These are phyloP conservation scores for Xanthorhoe spadicearia DNA, from an alignment of 2,888 invertebrate genomes.

Conservation along the genomic window DNA sequence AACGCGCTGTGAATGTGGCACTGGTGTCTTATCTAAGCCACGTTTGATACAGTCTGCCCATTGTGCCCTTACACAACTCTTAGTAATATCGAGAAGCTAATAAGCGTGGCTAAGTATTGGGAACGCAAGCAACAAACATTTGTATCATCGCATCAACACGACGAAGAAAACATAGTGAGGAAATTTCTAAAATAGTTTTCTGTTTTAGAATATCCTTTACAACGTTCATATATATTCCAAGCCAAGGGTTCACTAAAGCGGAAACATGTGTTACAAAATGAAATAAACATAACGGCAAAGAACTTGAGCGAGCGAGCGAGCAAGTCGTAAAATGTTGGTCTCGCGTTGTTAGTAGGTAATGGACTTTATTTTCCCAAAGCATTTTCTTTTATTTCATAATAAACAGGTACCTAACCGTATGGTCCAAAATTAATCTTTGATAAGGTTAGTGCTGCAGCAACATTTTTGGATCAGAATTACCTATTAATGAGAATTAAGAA, in stretches of 20 bases:
- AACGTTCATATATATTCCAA: not conserved
- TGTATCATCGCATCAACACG: too few relatives aligned
- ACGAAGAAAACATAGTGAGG: too few relatives aligned
- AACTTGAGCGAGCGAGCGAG: constrained; percentile 11
- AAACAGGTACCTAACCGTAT: constrained; percentile 2
- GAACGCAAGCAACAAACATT: too few relatives aligned
- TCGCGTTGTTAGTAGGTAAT: constrained; percentile 22
- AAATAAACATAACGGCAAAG: constrained; percentile 26
- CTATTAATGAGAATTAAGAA: not conserved
- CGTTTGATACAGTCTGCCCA: too few relatives aligned
- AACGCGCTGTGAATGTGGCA: too few relatives aligned
- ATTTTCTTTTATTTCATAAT: constrained; percentile 22
- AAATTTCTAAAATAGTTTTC: not conserved
- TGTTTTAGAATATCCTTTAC: not conserved
- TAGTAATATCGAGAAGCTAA: too few relatives aligned
- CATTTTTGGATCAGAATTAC: not conserved
- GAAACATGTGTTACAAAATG: constrained; percentile 26
- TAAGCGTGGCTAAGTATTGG: too few relatives aligned
- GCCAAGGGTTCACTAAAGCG: not conserved
- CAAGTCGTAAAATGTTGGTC: constrained; percentile 29
- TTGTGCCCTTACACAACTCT: too few relatives aligned
- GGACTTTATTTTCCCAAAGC: constrained; percentile 18
- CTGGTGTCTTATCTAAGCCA: too few relatives aligned
- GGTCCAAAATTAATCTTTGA: not conserved
- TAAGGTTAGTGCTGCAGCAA: not conserved